Evolutionary conservation across 2,888 invertebrate genomes (phyloP).

Genomic region (Caenorhabditis parvicauda): DNA sequence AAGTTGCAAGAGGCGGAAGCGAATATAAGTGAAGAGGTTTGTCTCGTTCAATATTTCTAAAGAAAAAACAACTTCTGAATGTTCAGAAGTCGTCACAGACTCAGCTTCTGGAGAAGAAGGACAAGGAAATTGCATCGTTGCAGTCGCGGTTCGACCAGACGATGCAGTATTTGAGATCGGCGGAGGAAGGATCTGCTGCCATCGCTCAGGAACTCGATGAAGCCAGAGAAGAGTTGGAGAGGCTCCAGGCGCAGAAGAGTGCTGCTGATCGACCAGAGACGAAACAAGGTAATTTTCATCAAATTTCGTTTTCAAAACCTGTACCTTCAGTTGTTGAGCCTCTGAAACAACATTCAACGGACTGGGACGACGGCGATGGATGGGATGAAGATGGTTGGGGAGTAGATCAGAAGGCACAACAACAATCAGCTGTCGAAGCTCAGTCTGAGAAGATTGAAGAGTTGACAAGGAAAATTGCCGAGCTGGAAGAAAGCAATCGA

Average conservation of each 20-base stretch:
- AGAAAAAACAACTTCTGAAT: background rate
- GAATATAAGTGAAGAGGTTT: background rate
- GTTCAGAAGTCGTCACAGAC: no score
- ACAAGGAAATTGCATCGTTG: constrained; percentile 2
- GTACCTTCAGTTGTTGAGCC: no score
- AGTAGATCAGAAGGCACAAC: constrained; percentile 4
- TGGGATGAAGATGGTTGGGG: constrained; percentile 24
- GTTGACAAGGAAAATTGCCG: no score
- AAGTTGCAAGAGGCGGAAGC: background rate
- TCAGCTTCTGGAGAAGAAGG: constrained; percentile 3
- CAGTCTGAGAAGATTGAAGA: constrained; percentile 1
- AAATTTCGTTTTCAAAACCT: no score
- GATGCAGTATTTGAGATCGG: background rate
- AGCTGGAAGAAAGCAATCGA: no score
- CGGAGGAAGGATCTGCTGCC: background rate
- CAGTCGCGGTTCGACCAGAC: no score
- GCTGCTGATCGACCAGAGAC: no score
- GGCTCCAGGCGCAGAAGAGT: background rate
- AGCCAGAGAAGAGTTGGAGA: background rate
- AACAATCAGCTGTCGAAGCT: constrained; percentile 5
- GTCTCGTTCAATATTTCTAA: no score
- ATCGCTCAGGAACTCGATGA: background rate
- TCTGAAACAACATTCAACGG: no score
- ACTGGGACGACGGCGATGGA: constrained; percentile 3
- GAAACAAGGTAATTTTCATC: no score